Evolutionary conservation across 2,888 invertebrate genomes (phyloP).

Genomic region (Fragum fragum): DNA sequence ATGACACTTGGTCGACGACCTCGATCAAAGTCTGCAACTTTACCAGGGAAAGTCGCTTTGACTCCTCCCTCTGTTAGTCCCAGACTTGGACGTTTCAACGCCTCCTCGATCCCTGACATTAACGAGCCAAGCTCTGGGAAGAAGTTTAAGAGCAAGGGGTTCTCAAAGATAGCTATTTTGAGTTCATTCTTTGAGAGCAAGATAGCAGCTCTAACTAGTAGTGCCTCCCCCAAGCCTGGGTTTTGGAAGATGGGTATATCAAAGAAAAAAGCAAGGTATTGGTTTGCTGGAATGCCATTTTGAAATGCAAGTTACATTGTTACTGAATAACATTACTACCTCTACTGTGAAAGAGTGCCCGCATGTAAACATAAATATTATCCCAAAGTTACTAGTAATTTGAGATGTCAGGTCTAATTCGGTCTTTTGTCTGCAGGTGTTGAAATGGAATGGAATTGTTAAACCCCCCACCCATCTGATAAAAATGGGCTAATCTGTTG

Average conservation of each 20-base stretch:
- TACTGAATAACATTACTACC: no score
- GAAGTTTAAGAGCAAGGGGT: constrained; percentile 52
- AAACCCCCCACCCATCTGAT: no score
- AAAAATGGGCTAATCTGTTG: no score
- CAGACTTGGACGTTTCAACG: constrained; percentile 46
- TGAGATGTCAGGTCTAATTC: no score
- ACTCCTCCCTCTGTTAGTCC: constrained; percentile 58
- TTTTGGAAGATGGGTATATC: constrained; percentile 34
- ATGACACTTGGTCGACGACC: constrained; percentile 79
- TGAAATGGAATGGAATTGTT: no score
- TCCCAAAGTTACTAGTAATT: no score
- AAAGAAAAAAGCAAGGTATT: constrained; percentile 34
- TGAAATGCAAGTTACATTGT: not conserved
- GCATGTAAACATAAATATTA: no score
- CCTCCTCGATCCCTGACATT: constrained; percentile 38
- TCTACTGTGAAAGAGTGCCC: no score
- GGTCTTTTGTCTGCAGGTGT: no score
- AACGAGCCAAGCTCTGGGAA: constrained; percentile 38
- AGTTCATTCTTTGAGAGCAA: constrained; percentile 83
- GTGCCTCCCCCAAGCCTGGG: constrained; percentile 17
- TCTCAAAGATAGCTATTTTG: constrained; percentile 82
- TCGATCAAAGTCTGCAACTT: constrained; percentile 26
- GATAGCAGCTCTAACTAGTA: constrained; percentile 70
- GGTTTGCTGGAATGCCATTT: not conserved
- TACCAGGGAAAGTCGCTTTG: constrained; percentile 7